A percentile compares a stretch with the other conserved stretches of the same genome.
Conservation (phyloP, 2,797 vertebrate species). For the Platyrinchus mystaceus region DNA sequence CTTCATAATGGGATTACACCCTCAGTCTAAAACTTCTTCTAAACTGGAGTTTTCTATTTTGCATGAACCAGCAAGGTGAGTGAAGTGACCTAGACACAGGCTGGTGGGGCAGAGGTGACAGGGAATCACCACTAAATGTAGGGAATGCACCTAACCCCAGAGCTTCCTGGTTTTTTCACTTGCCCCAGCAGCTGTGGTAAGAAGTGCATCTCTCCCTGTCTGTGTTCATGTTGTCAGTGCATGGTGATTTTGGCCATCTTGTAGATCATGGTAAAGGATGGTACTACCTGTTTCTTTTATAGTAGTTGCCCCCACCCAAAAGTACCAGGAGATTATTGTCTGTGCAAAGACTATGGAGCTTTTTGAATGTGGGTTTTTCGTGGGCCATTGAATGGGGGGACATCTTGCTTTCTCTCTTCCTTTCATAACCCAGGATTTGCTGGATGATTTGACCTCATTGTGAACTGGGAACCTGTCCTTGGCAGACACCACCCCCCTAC, state of each 20-base stretch:
- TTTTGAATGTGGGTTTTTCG: neutral
- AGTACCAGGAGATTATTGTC: neutral
- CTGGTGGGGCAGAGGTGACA: neutral
- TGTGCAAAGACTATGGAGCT: fast-evolving
- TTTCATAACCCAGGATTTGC: neutral
- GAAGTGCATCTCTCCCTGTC: fast-evolving
- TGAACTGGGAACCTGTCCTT: neutral
- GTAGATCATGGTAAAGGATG: neutral
- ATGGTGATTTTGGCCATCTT: neutral
- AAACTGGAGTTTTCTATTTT: neutral
- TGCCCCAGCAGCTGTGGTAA: neutral
- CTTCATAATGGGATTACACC: fast-evolving
- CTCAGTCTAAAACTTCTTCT: neutral
- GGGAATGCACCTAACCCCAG: neutral
- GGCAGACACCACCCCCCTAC: neutral
- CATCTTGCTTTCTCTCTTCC: neutral
- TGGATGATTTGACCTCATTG: neutral
- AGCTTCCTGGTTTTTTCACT: neutral
- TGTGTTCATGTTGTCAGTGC: fast-evolving
- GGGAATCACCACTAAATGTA: neutral
- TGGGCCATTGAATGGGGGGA: neutral
- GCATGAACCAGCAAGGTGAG: neutral
- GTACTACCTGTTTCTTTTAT: neutral
- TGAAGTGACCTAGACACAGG: neutral
- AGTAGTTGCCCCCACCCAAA: neutral